phyloP scores from a whole-genome alignment of 2,797 vertebrate genomes.

The Xenops minutus region DNA sequence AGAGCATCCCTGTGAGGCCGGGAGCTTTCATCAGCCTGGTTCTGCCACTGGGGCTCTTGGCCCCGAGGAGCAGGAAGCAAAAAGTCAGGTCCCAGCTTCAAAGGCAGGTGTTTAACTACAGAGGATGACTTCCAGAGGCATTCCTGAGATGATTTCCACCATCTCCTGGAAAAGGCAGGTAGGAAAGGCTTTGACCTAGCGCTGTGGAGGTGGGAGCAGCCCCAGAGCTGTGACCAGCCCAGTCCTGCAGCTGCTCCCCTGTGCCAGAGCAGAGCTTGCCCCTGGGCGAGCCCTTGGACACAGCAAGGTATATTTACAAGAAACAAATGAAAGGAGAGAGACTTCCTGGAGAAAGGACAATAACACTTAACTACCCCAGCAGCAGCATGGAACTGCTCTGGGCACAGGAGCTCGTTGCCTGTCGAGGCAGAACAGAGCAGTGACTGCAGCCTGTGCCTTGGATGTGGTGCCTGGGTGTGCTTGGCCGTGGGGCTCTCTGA shows the following conservation, averaged over 20 bases:
- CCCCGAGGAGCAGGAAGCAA: not conserved
- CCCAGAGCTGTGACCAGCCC: not conserved
- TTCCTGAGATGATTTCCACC: not conserved
- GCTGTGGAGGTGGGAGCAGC: not conserved
- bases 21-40: not conserved
- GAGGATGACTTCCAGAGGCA: not conserved
- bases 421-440: not conserved
- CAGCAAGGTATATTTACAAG: not conserved
- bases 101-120: not conserved
- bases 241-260: not conserved
- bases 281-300: fast-evolving
- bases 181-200: not conserved
- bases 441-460: fast-evolving
- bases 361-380: not conserved
- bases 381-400: not conserved
- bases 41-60: not conserved
- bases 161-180: not conserved
- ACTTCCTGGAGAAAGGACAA: not conserved
- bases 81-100: not conserved
- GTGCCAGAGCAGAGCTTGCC: not conserved
- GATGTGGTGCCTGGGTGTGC: not conserved
- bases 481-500: not conserved
- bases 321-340: not conserved
- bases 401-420: not conserved
- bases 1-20: not conserved